Evolutionary conservation across 2,113 vertebrate genomes (phyloP), one percentile per base, ranked within the genome.

Genomic region (Pygoscelis antarcticus): DNA sequence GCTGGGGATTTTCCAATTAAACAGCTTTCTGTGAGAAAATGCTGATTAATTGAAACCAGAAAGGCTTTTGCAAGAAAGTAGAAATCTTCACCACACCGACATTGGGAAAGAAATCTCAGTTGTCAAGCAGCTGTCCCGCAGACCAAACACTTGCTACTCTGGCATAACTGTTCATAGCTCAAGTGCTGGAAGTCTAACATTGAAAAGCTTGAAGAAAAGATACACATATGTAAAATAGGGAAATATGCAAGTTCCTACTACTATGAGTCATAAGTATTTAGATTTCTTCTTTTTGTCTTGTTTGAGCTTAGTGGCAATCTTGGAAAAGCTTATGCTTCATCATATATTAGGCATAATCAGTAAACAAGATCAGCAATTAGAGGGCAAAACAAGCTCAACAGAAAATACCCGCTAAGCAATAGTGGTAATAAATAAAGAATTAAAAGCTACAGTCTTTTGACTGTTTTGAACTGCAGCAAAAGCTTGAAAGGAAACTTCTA

Each of bases 201-300:
- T 21, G 23, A 47, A 84, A 77, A 87, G 5, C 5, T 55, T 47
- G 29, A 71, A 62, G 40, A 79, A 72, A 49, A 68, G 7, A 52
- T 22, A 47, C 4, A 27, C 0, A 0, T 32, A 29, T 16, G 18
- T 23, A 34, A 51, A 69, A 66, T 27, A 3, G 11, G 14, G 7
- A n/a, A 61, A 58, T 57, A 51, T 6, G 5, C 7, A 52, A 55
- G 8, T 46, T 38, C 9, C 6, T 64, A 13, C 16, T 52, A 32
- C 9, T 5, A 19, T 3, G 5, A 91, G 30, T 71, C 18, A 51
- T 9, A 85, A 74, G n/a, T n/a, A 44, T 36, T 57, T 47, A 34
- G 5, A 49, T 80, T 72, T 70, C 12, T 74, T 90, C 34, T 68
- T 71, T 70, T 44, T 5, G 0, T 25, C n/a, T 87, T 64, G 3